Evolutionary conservation across 2,888 invertebrate species (phyloP).

Genomic region (Zygogramma bicolorata): DNA sequence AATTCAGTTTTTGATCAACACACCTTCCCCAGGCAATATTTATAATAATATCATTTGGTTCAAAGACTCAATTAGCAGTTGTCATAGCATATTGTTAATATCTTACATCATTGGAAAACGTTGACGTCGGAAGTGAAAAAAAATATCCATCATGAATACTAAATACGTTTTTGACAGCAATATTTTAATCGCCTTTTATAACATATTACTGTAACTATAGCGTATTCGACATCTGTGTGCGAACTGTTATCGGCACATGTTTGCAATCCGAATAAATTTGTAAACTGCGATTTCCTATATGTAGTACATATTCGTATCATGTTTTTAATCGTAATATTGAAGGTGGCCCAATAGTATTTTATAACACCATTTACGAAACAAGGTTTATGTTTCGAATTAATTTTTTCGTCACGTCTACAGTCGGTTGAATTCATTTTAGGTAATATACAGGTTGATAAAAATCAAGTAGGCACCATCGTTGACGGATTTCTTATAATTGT

Average conservation of each 20-base stretch:
- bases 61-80: no score
- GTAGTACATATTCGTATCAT: conserved; percentile 37
- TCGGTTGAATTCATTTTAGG: neutral
- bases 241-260: neutral
- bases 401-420: neutral
- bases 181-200: conserved; percentile 11
- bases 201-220: neutral
- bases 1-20: no score
- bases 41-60: no score
- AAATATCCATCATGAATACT: conserved; percentile 2
- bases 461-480: no score
- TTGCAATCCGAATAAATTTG: conserved; percentile 36
- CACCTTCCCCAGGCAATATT: no score
- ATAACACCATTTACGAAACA: conserved; percentile 37
- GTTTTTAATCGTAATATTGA: conserved; percentile 46
- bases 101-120: neutral
- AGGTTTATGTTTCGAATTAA: neutral
- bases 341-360: conserved; percentile 30
- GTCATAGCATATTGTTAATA: no score
- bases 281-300: conserved; percentile 38
- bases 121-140: conserved; percentile 18
- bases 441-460: neutral
- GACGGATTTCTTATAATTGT: no score
- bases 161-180: conserved; percentile 8
- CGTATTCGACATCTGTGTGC: neutral